Conservation (phyloP, 53 echinoderm and acorn worm genomes). For the Antedon mediterranea region DNA sequence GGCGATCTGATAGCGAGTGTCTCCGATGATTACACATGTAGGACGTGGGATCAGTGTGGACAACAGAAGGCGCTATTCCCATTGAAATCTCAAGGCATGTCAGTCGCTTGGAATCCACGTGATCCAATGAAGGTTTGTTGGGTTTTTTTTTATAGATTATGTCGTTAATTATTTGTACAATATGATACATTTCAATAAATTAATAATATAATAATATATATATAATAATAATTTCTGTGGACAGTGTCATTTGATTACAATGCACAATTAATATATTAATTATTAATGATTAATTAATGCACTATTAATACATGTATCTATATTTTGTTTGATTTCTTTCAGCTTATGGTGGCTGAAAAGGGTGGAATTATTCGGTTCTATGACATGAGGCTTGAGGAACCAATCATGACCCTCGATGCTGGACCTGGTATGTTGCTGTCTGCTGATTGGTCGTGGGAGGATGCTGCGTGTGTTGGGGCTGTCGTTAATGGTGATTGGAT, state of each 20-base stretch:
- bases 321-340: too few relatives aligned
- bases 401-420: slow-evolving; percentile 86
- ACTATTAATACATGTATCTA: too few relatives aligned
- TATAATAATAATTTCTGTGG: background rate
- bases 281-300: too few relatives aligned
- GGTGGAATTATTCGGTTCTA: slow-evolving; percentile 75
- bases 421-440: slow-evolving; percentile 62
- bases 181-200: background rate
- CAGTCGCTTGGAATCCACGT: slow-evolving; percentile 55
- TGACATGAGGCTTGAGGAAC: slow-evolving; percentile 63
- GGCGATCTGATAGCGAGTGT: slow-evolving; percentile 74
- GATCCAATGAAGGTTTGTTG: slow-evolving; percentile 77
- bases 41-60: slow-evolving; percentile 54
- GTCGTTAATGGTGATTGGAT: slow-evolving; percentile 90
- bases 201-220: background rate
- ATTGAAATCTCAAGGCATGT: slow-evolving; percentile 74
- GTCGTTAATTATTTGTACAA: background rate
- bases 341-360: slow-evolving; percentile 93
- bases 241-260: background rate
- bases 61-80: slow-evolving; percentile 57
- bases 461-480: slow-evolving; percentile 78
- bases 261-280: too few relatives aligned
- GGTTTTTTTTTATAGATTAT: background rate
- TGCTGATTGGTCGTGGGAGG: slow-evolving; percentile 68
- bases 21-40: slow-evolving; percentile 69